Evolutionary conservation across 2,888 invertebrate genomes (phyloP).

Genomic region (Junonia oenone): DNA sequence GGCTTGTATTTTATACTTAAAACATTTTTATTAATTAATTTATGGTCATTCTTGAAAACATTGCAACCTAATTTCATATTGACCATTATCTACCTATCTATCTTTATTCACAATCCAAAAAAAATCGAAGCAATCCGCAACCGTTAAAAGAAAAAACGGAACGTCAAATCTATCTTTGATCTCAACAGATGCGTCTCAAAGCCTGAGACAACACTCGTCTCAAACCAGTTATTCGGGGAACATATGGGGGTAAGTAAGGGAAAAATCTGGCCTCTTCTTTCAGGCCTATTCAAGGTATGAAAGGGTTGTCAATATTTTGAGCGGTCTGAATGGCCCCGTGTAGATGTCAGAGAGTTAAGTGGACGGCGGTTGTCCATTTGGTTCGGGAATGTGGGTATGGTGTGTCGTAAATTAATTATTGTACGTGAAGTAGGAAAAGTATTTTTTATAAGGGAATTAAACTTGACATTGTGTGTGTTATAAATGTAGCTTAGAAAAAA

Average conservation of each 20-base stretch:
- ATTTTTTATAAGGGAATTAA: too few relatives aligned
- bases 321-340: conserved; percentile 66
- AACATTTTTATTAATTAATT: too few relatives aligned
- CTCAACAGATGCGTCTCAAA: conserved; percentile 41
- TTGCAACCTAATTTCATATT: too few relatives aligned
- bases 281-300: conserved; percentile 64
- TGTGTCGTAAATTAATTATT: too few relatives aligned
- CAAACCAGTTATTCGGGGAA: conserved; percentile 52
- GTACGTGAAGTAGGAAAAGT: too few relatives aligned
- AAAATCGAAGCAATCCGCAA: conserved; percentile 9
- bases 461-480: too few relatives aligned
- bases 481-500: too few relatives aligned
- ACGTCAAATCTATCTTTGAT: conserved; percentile 32
- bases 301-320: conserved; percentile 76
- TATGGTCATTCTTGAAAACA: too few relatives aligned
- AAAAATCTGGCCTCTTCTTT: conserved; percentile 60
- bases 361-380: conserved; percentile 48
- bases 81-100: too few relatives aligned
- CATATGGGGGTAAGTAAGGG: conserved; percentile 61
- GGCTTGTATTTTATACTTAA: too few relatives aligned
- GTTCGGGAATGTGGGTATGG: background rate
- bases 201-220: conserved; percentile 33
- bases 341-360: conserved; percentile 65
- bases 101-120: background rate
- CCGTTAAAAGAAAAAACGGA: conserved; percentile 14